phyloP scores from a whole-genome alignment of 2,113 vertebrate genomes.

The Heterotis niloticus region DNA sequence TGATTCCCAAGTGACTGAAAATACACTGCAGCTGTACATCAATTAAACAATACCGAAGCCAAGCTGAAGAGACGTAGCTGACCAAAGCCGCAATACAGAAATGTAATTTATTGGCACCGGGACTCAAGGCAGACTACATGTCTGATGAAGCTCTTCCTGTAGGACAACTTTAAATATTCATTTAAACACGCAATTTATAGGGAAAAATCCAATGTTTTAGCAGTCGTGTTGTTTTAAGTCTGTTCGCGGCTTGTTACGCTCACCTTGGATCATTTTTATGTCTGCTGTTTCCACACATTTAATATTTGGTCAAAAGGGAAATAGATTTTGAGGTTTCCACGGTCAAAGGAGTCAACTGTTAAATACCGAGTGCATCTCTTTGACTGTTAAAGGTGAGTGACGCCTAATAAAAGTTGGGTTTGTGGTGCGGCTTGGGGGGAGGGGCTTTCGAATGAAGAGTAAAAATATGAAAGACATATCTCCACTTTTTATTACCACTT shows the following conservation, averaged over 20 bases:
- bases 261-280: background rate
- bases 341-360: background rate
- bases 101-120: background rate
- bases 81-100: background rate
- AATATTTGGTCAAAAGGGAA: background rate
- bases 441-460: background rate
- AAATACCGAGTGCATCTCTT: background rate
- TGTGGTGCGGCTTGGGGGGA: no score
- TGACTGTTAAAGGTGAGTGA: background rate
- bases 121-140: background rate
- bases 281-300: background rate
- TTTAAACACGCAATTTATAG: background rate
- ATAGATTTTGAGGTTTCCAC: background rate
- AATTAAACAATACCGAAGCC: slow-evolving; percentile 1
- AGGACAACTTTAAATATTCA: no score
- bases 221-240: background rate
- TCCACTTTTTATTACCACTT: no score
- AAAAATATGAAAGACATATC: background rate
- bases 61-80: background rate
- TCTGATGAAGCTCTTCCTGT: background rate
- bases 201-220: background rate
- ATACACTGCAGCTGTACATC: background rate
- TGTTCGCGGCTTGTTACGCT: background rate
- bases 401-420: background rate
- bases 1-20: background rate